phyloP scores from a whole-genome alignment of 30 jellyfish, hydroid and myxozoan genomes.

The Chrysaora quinquecirrha region DNA sequence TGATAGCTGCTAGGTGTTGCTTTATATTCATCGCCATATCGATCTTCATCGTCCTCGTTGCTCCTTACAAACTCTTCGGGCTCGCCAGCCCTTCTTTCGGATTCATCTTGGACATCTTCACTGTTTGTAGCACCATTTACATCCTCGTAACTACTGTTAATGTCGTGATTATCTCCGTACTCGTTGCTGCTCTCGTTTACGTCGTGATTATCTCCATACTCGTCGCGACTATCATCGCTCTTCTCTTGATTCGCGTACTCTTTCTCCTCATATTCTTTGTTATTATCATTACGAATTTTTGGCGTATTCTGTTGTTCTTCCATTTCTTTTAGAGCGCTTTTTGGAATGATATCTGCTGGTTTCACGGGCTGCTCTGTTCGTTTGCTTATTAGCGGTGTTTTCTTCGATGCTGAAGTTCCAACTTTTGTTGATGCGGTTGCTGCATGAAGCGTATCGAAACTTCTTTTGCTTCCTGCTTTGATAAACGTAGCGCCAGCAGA shows the following conservation, averaged over 20 bases:
- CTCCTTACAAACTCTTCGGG: not conserved
- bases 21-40: not conserved
- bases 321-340: slow-evolving; percentile 47
- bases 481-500: too few relatives aligned
- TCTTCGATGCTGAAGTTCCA: too few relatives aligned
- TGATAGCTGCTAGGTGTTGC: not conserved
- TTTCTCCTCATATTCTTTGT: slow-evolving; percentile 22
- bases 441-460: too few relatives aligned
- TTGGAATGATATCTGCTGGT: slow-evolving; percentile 49
- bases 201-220: not conserved
- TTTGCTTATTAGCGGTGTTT: not conserved
- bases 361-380: slow-evolving; percentile 26
- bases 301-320: slow-evolving; percentile 33
- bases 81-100: too few relatives aligned
- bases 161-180: too few relatives aligned
- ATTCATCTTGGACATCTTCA: slow-evolving; percentile 6
- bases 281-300: not conserved
- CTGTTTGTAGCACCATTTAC: not conserved
- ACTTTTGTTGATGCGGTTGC: too few relatives aligned
- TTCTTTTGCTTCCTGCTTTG: too few relatives aligned
- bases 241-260: not conserved
- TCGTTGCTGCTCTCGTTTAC: not conserved
- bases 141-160: too few relatives aligned
- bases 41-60: slow-evolving; percentile 26
- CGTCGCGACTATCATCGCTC: not conserved